phyloP scores from a whole-genome alignment of 1,140 invertebrate genomes.

The Plodia interpunctella region DNA sequence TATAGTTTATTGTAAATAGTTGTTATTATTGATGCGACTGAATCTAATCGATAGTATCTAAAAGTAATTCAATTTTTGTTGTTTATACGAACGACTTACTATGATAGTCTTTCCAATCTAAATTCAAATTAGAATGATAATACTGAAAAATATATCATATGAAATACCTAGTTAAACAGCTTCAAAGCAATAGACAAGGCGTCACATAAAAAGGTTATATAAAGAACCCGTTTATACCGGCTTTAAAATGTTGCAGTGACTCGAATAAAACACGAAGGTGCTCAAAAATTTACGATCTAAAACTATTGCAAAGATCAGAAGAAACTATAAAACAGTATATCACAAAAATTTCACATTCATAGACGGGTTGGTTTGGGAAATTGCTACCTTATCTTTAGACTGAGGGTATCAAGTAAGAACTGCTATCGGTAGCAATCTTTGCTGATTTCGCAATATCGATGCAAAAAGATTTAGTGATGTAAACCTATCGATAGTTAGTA shows the following conservation, averaged over 20 bases:
- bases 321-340: background rate
- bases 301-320: constrained; percentile 4
- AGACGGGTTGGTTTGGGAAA: background rate
- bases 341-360: constrained; percentile 4
- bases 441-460: constrained; percentile 5
- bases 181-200: constrained; percentile 13
- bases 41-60: too few species aligned
- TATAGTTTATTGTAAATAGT: too few species aligned
- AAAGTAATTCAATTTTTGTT: too few species aligned
- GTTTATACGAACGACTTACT: too few species aligned
- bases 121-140: too few species aligned
- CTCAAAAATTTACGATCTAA: constrained; percentile 1
- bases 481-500: too few species aligned
- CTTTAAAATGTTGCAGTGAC: constrained; percentile 5
- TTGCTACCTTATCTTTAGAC: constrained; percentile 2
- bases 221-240: background rate
- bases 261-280: background rate
- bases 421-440: constrained; percentile 1
- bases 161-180: too few species aligned
- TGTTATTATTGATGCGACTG: too few species aligned
- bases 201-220: constrained; percentile 1
- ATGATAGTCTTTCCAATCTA: too few species aligned
- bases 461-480: too few species aligned
- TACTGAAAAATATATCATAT: too few species aligned
- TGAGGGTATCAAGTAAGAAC: background rate